These are phyloP conservation scores for Hypercompe scribonia DNA, from an alignment of 2,888 invertebrate species.

Conservation along the genomic window DNA sequence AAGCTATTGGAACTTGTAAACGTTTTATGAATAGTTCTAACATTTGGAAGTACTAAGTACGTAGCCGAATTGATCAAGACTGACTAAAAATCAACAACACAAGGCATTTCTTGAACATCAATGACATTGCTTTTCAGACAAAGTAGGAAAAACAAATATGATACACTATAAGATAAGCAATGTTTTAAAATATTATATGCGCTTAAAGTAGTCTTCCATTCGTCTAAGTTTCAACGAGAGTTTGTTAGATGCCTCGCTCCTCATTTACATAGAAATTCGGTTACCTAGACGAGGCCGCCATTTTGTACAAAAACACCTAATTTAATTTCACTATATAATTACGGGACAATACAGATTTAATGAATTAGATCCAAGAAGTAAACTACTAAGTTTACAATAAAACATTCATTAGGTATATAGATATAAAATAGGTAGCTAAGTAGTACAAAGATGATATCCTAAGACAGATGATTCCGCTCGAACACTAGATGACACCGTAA, in stretches of 20 bases:
- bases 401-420: constrained; percentile 84
- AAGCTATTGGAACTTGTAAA: constrained; percentile 32
- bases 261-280: constrained; percentile 82
- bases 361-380: constrained; percentile 79
- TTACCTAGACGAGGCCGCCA: constrained; percentile 85
- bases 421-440: constrained; percentile 80
- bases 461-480: constrained; percentile 72
- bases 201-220: constrained; percentile 57
- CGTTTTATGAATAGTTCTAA: constrained; percentile 33
- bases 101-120: constrained; percentile 29
- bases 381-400: constrained; percentile 83
- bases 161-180: constrained; percentile 43
- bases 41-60: constrained; percentile 61
- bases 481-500: constrained; percentile 60
- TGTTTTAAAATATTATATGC: constrained; percentile 51
- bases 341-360: constrained; percentile 83
- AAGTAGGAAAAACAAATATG: constrained; percentile 49
- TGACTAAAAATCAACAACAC: constrained; percentile 28
- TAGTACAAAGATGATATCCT: constrained; percentile 74
- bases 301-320: constrained; percentile 84
- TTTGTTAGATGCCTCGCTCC: constrained; percentile 60
- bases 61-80: constrained; percentile 52
- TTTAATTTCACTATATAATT: constrained; percentile 73
- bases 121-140: constrained; percentile 63
- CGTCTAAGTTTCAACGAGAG: constrained; percentile 63